Evolutionary conservation across 2,113 vertebrate species (phyloP), one percentile per base, ranked within the genome.

Genomic region (Natator depressus): DNA sequence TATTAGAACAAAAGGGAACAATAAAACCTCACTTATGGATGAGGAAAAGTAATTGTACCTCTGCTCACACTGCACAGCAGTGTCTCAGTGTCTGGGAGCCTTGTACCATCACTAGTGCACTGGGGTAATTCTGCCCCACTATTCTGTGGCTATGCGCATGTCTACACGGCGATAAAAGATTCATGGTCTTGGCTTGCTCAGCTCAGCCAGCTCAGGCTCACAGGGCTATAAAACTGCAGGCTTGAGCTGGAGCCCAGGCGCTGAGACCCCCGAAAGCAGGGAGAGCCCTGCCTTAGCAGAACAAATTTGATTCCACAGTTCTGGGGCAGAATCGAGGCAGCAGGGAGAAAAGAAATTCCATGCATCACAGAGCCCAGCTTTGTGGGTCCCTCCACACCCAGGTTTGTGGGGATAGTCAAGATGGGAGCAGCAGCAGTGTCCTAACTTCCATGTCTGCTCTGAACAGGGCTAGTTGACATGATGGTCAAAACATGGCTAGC

Each of bases 1-100:
- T 88, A 84, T 93, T 96, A 92, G 95, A 96, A 96, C 92, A 84
- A 89, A 94, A 96, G 95, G 29, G 87, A 72, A 31, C 57, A 11
- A 38, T 83, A 42, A 80, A 90, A 91, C 16, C 82, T 88, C 6
- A 49, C 82, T 89, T 89, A 88, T 79, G 91, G 81, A 91, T 81
- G 51, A 57, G 87, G 31, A 80, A 80, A 86, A 96, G 92, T 93
- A 86, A 91, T 46, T 91, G 85, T 89, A 92, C 85, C 92, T 89
- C 92, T 50, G 4, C 96, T 92, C 89, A 0, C 59, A 6, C 94
- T 89, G 75, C 2, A 3, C 90, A 47, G 94, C 62, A 31, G 62
- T 89, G 92, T 78, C 81, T 91, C 92, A 93, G 83, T 7, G 10
- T 29, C 29, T 14, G 3, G 62, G 29, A 65, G 62, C 27, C 16